Evolutionary conservation across 1,140 invertebrate genomes (phyloP).

Genomic region (Stegodyphus dumicola): DNA sequence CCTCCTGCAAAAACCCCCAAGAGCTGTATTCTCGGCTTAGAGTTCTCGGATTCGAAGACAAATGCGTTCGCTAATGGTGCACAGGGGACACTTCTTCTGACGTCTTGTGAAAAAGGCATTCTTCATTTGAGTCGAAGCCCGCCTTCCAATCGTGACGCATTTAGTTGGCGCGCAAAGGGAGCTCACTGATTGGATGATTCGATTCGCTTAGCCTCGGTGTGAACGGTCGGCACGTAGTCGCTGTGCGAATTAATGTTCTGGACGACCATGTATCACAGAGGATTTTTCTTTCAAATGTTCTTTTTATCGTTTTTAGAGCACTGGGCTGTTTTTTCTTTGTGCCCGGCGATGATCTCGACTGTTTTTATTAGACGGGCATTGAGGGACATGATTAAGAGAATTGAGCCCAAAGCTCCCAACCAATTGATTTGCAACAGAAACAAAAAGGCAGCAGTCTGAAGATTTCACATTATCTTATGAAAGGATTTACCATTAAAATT

Average conservation of each 20-base stretch:
- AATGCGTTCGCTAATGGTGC: slow-evolving; percentile 48
- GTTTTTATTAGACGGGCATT: too few relatives aligned
- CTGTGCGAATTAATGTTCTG: slow-evolving; percentile 26
- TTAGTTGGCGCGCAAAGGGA: slow-evolving; percentile 44
- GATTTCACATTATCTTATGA: too few relatives aligned
- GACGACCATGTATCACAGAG: slow-evolving; percentile 42
- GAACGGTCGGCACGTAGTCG: slow-evolving; percentile 44
- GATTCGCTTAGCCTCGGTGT: slow-evolving; percentile 5
- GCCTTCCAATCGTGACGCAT: slow-evolving; percentile 51
- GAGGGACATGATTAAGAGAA: too few relatives aligned
- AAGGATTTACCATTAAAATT: too few relatives aligned
- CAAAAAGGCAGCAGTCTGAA: too few relatives aligned
- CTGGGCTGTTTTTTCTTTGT: not conserved
- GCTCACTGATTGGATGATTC: slow-evolving; percentile 46
- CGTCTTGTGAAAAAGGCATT: slow-evolving; percentile 41
- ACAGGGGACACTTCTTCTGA: slow-evolving; percentile 22
- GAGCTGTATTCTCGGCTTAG: slow-evolving; percentile 2
- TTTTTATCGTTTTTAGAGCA: too few relatives aligned
- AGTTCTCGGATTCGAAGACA: slow-evolving; percentile 37
- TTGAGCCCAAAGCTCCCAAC: too few relatives aligned
- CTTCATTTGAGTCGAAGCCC: slow-evolving; percentile 46
- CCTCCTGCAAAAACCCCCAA: too few relatives aligned
- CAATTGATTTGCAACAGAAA: too few relatives aligned
- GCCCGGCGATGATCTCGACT: not conserved
- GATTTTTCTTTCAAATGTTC: slow-evolving; percentile 16